Evolutionary conservation across 1,140 invertebrate species (phyloP).

Genomic region (Bacillus rossius): DNA sequence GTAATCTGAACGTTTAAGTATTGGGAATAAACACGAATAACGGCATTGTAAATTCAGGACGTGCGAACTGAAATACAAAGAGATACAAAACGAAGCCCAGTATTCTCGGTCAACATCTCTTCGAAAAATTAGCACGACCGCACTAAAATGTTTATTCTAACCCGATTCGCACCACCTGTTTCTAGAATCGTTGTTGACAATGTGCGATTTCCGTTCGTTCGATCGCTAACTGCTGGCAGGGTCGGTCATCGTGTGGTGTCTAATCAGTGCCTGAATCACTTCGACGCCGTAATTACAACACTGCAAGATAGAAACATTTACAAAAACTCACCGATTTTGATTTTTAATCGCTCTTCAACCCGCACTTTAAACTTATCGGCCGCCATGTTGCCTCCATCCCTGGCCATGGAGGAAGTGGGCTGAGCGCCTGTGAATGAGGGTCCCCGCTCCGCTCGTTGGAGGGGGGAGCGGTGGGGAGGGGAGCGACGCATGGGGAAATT

Average conservation of each 20-base stretch:
- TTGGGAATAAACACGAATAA: too few species aligned
- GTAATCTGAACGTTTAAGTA: too few species aligned
- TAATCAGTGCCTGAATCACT: too few species aligned
- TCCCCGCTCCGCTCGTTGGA: neutral
- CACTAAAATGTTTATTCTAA: neutral
- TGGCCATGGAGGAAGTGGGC: neutral
- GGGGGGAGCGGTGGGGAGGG: neutral
- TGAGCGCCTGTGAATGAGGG: neutral
- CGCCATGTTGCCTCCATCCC: conserved; percentile 75
- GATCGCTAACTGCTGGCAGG: too few species aligned
- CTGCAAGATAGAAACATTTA: too few species aligned
- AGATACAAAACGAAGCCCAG: conserved; percentile 13
- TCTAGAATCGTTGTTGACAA: neutral
- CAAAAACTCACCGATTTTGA: conserved; percentile 71
- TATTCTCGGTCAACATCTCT: conserved; percentile 22
- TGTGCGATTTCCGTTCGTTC: too few species aligned
- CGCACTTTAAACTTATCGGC: conserved; percentile 76
- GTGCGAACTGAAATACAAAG: neutral
- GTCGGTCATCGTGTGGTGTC: too few species aligned
- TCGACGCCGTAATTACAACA: too few species aligned
- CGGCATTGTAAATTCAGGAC: too few species aligned
- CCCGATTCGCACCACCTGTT: neutral
- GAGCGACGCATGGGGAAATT: neutral
- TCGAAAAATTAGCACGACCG: neutral
- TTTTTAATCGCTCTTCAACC: conserved; percentile 79